phyloP scores from a whole-genome alignment of 2,888 invertebrate species.

The Diadegma fenestrale region DNA sequence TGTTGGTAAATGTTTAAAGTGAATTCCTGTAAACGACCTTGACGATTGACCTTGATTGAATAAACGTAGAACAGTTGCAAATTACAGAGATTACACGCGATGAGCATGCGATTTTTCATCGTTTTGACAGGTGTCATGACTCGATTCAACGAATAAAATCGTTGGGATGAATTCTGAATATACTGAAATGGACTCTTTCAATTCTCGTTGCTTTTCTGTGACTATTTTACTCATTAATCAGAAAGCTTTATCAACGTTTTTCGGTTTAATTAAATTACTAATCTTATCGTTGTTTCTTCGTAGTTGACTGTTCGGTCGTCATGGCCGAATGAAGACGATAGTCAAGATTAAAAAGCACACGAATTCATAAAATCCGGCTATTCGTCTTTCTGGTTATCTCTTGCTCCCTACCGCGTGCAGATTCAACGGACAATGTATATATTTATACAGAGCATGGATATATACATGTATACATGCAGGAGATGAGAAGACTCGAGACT shows the following conservation, averaged over 20 bases:
- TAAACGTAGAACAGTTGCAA: constrained; percentile 1
- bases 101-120: constrained; percentile 69
- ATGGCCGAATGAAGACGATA: constrained; percentile 3
- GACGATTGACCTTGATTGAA: not conserved
- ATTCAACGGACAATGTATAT: constrained; percentile 28
- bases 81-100: constrained; percentile 71
- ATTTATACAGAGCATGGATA: too few relatives aligned
- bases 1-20: constrained; percentile 14
- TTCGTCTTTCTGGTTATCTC: constrained; percentile 60
- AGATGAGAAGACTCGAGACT: constrained; percentile 49
- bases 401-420: constrained; percentile 54
- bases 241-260: not conserved
- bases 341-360: not conserved
- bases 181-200: not conserved
- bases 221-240: constrained; percentile 1
- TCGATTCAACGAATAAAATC: not conserved
- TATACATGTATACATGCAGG: constrained; percentile 3
- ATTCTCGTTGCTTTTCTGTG: not conserved
- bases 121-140: constrained; percentile 8
- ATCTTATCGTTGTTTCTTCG: constrained; percentile 13
- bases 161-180: not conserved
- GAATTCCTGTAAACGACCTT: constrained; percentile 29
- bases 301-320: constrained; percentile 7
- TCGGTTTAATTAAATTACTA: not conserved
- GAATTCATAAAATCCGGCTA: constrained; percentile 60